A percentile compares a stretch with the other conserved stretches of the same genome.
phyloP scores from a whole-genome alignment of 2,888 invertebrate species.

The Rhingia campestris region DNA sequence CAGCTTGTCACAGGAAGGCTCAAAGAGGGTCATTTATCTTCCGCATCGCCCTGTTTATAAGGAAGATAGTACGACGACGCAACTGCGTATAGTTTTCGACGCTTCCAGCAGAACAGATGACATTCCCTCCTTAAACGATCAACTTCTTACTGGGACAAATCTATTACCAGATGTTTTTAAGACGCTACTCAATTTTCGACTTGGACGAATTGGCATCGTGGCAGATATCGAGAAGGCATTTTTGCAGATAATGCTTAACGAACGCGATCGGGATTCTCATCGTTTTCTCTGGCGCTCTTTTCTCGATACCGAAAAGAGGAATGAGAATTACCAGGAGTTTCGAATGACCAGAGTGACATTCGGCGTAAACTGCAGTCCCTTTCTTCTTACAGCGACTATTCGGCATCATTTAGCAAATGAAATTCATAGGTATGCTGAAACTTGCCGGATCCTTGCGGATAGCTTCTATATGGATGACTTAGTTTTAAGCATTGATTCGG shows the following conservation, averaged over 20 bases:
- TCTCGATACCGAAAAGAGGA: no score
- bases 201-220: conserved; percentile 13
- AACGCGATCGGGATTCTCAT: conserved; percentile 26
- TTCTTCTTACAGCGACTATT: conserved; percentile 30
- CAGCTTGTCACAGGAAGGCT: no score
- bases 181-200: conserved; percentile 28
- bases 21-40: no score
- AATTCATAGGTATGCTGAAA: conserved; percentile 1
- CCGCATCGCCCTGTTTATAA: no score
- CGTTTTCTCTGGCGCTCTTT: conserved; percentile 35
- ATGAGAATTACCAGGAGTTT: no score
- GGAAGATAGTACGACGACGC: no score
- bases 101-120: no score
- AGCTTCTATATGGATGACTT: conserved; percentile 52
- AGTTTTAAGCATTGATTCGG: conserved; percentile 18
- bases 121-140: no score
- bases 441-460: background rate
- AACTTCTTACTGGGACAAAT: background rate
- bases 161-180: conserved; percentile 39
- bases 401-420: conserved; percentile 17
- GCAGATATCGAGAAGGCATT: conserved; percentile 36
- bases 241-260: conserved; percentile 18
- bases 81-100: no score
- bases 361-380: conserved; percentile 45
- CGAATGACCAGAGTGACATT: conserved; percentile 46